Conservation (phyloP, 2,797 vertebrate genomes). For the Onychomys leucogaster region DNA sequence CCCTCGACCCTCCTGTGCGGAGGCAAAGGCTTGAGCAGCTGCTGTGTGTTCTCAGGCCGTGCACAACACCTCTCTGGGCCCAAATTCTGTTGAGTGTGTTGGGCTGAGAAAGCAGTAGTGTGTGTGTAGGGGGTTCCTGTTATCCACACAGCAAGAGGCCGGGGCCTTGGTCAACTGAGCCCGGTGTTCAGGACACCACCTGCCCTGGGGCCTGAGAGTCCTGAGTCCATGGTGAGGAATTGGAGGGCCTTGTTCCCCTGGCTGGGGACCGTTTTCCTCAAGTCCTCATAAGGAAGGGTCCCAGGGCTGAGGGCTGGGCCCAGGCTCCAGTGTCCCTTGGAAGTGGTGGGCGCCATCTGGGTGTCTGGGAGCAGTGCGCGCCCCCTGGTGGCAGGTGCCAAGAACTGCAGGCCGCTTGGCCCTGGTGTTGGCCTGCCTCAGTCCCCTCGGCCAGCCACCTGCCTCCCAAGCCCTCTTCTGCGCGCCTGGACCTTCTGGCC, state of each 20-base stretch:
- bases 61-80: background rate
- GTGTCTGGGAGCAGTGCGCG: background rate
- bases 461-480: background rate
- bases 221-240: background rate
- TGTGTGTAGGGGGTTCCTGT: too few species aligned
- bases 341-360: too few species aligned
- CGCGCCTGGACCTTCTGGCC: background rate
- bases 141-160: background rate
- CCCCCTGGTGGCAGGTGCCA: slow-evolving; percentile 32
- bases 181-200: background rate
- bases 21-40: background rate
- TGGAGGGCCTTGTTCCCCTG: too few species aligned
- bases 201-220: background rate
- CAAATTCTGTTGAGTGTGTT: background rate
- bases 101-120: background rate
- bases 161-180: background rate
- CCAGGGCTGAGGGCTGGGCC: too few species aligned
- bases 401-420: background rate
- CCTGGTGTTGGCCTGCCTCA: background rate
- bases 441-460: too few species aligned
- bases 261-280: background rate
- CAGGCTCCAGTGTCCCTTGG: background rate
- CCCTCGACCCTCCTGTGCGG: background rate
- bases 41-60: background rate
- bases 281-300: background rate